A percentile compares a stretch with the other conserved stretches of the same genome.
These are phyloP conservation scores for Zaprionus davidi DNA, from an alignment of 1,140 invertebrate genomes.

Conservation along the genomic window DNA sequence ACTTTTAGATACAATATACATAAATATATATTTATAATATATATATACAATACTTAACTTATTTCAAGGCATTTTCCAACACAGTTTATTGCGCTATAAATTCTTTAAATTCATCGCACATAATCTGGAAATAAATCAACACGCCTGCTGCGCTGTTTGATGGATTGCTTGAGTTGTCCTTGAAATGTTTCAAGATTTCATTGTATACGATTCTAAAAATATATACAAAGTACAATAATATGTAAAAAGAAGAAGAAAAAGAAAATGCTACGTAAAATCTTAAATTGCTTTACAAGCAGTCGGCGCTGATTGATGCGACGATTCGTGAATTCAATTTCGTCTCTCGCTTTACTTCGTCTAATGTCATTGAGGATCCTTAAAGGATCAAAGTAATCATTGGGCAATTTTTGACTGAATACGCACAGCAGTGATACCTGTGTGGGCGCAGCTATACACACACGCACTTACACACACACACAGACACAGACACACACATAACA, in stretches of 20 bases:
- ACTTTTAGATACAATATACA: background rate
- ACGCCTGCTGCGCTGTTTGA: constrained; percentile 3
- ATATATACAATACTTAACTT: background rate
- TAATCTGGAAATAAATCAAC: background rate
- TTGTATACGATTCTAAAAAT: background rate
- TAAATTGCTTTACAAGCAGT: background rate
- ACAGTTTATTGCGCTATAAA: background rate
- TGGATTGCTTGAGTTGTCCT: background rate
- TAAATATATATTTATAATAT: too few species aligned
- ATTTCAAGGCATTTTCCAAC: background rate
- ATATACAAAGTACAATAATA: background rate
- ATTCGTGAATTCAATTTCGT: background rate
- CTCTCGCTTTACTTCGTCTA: background rate
- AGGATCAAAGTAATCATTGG: constrained; percentile 12
- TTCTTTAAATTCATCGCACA: background rate
- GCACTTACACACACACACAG: constrained; percentile 4
- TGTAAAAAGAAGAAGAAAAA: background rate
- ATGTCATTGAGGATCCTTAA: constrained; percentile 8
- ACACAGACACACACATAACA: constrained; percentile 7
- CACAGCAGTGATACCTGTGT: constrained; percentile 10
- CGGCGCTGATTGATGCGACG: background rate
- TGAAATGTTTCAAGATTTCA: background rate
- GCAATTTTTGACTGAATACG: constrained; percentile 5
- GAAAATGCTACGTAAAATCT: background rate
- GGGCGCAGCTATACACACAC: background rate